Percentiles rank a stretch among this genome's conserved stretches.
Conservation (phyloP, 2,113 vertebrate genomes). For the human region DNA sequence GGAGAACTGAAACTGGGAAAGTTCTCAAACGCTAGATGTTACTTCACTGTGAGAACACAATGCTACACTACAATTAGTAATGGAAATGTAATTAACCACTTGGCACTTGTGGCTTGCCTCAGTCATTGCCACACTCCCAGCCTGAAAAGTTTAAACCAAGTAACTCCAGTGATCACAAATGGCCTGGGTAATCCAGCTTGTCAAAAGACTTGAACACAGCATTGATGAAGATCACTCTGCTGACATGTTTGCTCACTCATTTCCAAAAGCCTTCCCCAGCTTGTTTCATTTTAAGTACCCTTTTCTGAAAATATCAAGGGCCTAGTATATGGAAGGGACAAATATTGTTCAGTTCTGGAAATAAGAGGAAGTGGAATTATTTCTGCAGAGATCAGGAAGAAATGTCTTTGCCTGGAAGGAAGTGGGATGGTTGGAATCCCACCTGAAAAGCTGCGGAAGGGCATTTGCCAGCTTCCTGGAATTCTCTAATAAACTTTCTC, state of each 20-base stretch:
- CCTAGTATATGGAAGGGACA: not conserved
- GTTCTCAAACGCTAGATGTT: not conserved
- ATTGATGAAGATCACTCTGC: conserved; percentile 10
- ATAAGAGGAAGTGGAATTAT: conserved; percentile 12
- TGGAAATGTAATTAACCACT: conserved; percentile 37
- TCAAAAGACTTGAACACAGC: not conserved
- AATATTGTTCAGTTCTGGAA: not conserved
- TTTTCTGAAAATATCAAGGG: conserved; percentile 29
- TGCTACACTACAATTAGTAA: conserved; percentile 46
- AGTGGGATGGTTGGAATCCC: not conserved
- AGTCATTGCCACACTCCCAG: conserved; percentile 28
- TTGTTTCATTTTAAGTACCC: conserved; percentile 3
- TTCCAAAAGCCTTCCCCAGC: conserved; percentile 1
- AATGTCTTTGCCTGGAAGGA: not conserved
- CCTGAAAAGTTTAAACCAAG: conserved; percentile 29
- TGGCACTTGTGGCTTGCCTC: conserved; percentile 43
- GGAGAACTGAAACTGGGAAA: conserved; percentile 28
- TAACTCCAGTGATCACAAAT: conserved; percentile 29
- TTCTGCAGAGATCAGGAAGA: conserved; percentile 16
- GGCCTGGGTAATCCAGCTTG: conserved; percentile 5
- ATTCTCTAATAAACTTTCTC: not conserved
- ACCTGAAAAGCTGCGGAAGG: not conserved
- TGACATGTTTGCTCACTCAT: conserved; percentile 3
- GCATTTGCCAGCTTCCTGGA: not conserved
- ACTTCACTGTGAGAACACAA: conserved; percentile 34